These are phyloP conservation scores for Calephelis perditalis DNA, from an alignment of 2,888 invertebrate genomes.

Conservation along the genomic window DNA sequence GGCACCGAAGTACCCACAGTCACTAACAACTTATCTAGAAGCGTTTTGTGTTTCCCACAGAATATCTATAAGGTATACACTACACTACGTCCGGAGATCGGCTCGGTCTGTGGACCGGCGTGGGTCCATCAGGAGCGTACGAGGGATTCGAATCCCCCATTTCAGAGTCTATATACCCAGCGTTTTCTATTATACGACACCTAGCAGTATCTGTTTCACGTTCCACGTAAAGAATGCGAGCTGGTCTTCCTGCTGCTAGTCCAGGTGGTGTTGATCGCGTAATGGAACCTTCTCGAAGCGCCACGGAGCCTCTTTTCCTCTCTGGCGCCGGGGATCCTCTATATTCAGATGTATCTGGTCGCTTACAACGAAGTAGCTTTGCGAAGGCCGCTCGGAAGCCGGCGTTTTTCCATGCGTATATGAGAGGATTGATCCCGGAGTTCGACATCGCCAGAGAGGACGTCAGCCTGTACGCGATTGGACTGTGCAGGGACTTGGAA, in stretches of 20 bases:
- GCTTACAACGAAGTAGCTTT: constrained; percentile 81
- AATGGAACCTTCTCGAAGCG: constrained; percentile 65
- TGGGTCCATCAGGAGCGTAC: constrained; percentile 66
- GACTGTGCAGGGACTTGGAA: constrained; percentile 67
- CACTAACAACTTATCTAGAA: constrained; percentile 71
- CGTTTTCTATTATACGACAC: constrained; percentile 73
- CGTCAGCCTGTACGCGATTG: constrained; percentile 80
- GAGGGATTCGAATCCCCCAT: constrained; percentile 65
- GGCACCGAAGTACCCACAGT: constrained; percentile 65
- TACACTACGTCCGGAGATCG: constrained; percentile 30
- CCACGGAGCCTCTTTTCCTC: constrained; percentile 68
- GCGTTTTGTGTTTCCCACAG: constrained; percentile 74
- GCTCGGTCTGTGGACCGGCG: constrained; percentile 60
- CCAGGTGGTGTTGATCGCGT: constrained; percentile 55
- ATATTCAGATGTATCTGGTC: constrained; percentile 78
- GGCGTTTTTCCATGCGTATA: constrained; percentile 91
- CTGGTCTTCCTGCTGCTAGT: constrained; percentile 61
- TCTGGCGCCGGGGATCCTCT: constrained; percentile 77
- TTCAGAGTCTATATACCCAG: constrained; percentile 65
- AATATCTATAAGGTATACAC: constrained; percentile 49
- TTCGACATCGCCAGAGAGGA: constrained; percentile 87
- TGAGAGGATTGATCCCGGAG: constrained; percentile 88
- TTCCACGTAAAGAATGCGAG: constrained; percentile 60
- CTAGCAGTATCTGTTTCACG: constrained; percentile 51
- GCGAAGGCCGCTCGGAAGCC: constrained; percentile 86